These are phyloP conservation scores for Drosophila percnosoma DNA, from an alignment of 2,888 invertebrate species.

Conservation along the genomic window DNA sequence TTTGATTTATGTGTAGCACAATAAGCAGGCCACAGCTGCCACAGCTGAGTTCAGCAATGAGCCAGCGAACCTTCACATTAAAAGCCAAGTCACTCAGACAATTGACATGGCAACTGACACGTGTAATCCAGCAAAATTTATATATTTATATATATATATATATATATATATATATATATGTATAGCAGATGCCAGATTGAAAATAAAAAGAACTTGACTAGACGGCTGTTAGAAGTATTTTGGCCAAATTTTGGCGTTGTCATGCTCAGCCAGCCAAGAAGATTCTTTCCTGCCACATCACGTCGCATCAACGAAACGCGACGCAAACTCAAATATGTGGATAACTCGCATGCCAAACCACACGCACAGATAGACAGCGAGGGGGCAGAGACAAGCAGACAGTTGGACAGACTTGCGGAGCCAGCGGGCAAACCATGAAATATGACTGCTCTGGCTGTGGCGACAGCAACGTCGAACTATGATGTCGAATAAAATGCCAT, in stretches of 20 bases:
- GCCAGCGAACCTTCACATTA: slow-evolving; percentile 29
- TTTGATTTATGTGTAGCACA: slow-evolving; percentile 35
- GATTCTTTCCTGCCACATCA: slow-evolving; percentile 58
- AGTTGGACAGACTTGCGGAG: slow-evolving; percentile 14
- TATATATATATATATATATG: not conserved
- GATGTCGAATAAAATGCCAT: slow-evolving; percentile 43
- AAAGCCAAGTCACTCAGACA: slow-evolving; percentile 61
- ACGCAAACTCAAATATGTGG: slow-evolving; percentile 55
- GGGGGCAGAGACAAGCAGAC: slow-evolving; percentile 10
- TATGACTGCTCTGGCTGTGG: slow-evolving; percentile 53
- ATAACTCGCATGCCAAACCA: slow-evolving; percentile 28
- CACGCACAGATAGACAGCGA: slow-evolving; percentile 1
- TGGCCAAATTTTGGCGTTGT: slow-evolving; percentile 51
- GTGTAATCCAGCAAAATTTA: slow-evolving; percentile 63
- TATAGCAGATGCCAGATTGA: slow-evolving; percentile 2
- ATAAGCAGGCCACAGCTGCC: slow-evolving; percentile 3
- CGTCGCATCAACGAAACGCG: slow-evolving; percentile 65
- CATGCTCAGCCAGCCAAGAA: slow-evolving; percentile 67
- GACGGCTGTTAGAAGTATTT: slow-evolving; percentile 38
- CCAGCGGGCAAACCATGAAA: slow-evolving; percentile 65
- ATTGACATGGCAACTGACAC: slow-evolving; percentile 79
- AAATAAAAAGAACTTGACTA: slow-evolving; percentile 41
- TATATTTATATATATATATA: slow-evolving; percentile 1
- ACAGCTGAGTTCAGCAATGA: not conserved
- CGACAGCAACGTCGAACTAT: slow-evolving; percentile 53